Conservation (phyloP, 2,888 invertebrate genomes). For the Pammene fasciana region DNA sequence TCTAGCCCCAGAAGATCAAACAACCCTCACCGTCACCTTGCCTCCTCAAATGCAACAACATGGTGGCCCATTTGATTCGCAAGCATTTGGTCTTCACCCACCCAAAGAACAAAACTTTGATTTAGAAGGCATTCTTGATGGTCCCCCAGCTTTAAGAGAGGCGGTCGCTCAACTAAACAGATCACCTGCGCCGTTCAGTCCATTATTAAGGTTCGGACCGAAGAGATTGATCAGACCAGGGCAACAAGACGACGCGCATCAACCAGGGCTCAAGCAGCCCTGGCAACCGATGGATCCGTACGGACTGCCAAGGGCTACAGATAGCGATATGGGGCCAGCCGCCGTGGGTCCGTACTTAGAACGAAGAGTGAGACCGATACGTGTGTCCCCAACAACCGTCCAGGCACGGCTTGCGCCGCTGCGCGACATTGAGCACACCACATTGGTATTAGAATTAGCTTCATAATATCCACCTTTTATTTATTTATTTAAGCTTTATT, state of each 20-base stretch:
- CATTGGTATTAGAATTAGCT: background rate
- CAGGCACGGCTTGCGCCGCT: background rate
- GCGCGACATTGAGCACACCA: conserved; percentile 3
- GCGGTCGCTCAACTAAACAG: background rate
- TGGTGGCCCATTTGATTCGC: background rate
- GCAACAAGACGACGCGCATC: background rate
- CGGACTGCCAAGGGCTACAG: background rate
- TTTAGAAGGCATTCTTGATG: conserved; percentile 12
- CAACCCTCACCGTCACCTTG: background rate
- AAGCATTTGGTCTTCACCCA: background rate
- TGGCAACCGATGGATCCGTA: background rate
- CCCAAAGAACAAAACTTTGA: background rate
- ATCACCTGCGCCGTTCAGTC: background rate
- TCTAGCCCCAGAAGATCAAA: background rate
- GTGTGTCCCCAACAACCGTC: background rate
- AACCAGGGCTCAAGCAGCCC: background rate
- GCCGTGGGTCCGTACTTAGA: conserved; percentile 2
- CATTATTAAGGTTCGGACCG: no score
- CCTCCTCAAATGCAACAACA: background rate
- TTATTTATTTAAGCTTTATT: no score
- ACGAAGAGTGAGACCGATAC: background rate
- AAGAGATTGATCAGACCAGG: background rate
- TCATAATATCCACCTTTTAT: background rate
- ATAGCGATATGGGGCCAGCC: background rate
- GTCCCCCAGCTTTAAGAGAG: background rate